phyloP scores from a whole-genome alignment of 2,113 vertebrate species.

The Galbula dea region DNA sequence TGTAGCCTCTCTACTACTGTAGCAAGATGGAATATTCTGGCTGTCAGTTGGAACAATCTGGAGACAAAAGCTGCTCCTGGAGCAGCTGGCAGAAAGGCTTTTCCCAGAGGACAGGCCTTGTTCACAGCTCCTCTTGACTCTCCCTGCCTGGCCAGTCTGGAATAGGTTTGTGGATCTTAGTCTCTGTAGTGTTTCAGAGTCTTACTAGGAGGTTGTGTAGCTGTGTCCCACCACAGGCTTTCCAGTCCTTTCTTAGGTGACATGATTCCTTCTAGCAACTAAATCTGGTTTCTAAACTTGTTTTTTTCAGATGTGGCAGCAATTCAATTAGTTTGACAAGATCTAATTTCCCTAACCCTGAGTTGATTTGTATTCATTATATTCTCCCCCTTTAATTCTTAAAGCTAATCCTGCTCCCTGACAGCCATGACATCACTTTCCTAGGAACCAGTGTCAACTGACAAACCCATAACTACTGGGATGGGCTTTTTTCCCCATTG shows the following conservation, averaged over 20 bases:
- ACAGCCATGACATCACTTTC: not conserved
- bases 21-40: not conserved
- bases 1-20: not conserved
- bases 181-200: not conserved
- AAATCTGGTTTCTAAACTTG: not conserved
- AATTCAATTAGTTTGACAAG: not conserved
- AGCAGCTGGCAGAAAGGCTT: not conserved
- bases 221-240: not conserved
- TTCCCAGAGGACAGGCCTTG: not conserved
- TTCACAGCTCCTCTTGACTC: not conserved
- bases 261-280: not conserved
- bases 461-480: not conserved
- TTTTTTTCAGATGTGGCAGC: not conserved
- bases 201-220: fast-evolving
- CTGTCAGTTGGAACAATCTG: not conserved
- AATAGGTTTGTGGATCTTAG: not conserved
- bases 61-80: not conserved
- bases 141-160: not conserved
- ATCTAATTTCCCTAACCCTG: not conserved
- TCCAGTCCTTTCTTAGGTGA: not conserved
- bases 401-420: not conserved
- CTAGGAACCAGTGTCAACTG: not conserved
- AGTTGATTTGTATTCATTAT: not conserved
- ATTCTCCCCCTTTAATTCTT: not conserved
- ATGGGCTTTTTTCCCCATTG: not conserved